These are phyloP conservation scores for Dromius quadrimaculatus DNA, from an alignment of 2,888 invertebrate species.

Conservation along the genomic window DNA sequence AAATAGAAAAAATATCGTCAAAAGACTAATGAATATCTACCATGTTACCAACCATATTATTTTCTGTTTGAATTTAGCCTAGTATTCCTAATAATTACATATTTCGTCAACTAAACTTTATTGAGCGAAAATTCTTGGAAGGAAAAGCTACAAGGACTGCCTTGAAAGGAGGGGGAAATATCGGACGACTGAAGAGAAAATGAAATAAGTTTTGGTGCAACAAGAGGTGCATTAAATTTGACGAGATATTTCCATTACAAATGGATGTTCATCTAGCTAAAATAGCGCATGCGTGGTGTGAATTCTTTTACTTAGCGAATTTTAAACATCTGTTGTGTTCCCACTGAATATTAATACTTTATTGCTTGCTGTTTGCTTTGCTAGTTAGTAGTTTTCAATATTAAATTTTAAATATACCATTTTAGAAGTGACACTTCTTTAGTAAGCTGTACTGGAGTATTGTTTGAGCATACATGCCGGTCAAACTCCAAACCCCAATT, in stretches of 20 bases:
- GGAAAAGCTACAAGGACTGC: not conserved
- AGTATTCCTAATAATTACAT: constrained; percentile 25
- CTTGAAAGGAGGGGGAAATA: not conserved
- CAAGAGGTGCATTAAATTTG: constrained; percentile 37
- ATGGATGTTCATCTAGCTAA: constrained; percentile 21
- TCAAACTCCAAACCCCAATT: too few species aligned
- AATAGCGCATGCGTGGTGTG: too few species aligned
- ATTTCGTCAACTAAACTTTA: constrained; percentile 13
- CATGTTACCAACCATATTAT: too few species aligned
- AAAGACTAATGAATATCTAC: too few species aligned
- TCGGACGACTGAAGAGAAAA: constrained; percentile 1
- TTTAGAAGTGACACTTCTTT: too few species aligned
- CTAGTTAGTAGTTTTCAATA: too few species aligned
- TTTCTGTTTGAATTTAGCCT: constrained; percentile 23
- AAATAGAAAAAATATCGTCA: too few species aligned
- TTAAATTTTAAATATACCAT: too few species aligned
- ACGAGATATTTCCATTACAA: constrained; percentile 41
- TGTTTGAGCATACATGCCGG: too few species aligned
- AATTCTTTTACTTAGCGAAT: constrained; percentile 22
- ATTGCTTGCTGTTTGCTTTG: too few species aligned
- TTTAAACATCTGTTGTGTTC: constrained; percentile 19
- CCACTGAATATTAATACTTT: too few species aligned
- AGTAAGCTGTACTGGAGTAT: too few species aligned
- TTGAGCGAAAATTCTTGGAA: constrained; percentile 31
- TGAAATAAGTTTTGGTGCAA: constrained; percentile 31